Base-by-base conservation (phyloP, 2,888 invertebrate species). In the Acronicta aceris region DNA sequence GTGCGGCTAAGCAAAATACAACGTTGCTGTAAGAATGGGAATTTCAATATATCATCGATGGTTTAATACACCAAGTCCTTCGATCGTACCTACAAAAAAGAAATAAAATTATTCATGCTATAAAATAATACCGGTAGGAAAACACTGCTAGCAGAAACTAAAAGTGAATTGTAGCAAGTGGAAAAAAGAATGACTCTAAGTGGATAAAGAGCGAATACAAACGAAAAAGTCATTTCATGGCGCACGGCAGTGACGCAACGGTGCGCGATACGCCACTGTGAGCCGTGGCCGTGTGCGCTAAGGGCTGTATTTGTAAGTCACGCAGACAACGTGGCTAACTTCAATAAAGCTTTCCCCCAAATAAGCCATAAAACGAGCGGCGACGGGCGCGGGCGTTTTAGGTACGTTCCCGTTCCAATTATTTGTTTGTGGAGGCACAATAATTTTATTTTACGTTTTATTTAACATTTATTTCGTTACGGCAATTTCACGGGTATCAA, bases 381-480 rank as follows among this genome's bases (percentile, higher is more conserved):
- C 90, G 87, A 87, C 92, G 92, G 90, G 90, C 92, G 91, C 90
- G 87, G 86, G 87, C 87, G 86, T 84, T 85, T 83, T 84, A 81
- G 84, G 80, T 84, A 85, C 83, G 87, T 88, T 89, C 92, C 92
- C 90, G 89, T 90, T 90, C 91, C 93, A 93, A 94, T 94, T 93
- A 94, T 94, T 93, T 94, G 94, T 94, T 94, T 93, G 93, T 89
- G 93, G 92, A 93, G 91, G 93, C 92, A 90, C 91, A 92, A 93
- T 93, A 91, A 93, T 94, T 94, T 94, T 94, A 93, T 94, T 94
- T 93, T 93, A 92, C 94, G 93, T 94, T 94, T 94, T 94, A 94
- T 94, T 94, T 92, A 94, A 94, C 94, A 94, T 94, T 94, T 94
- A 94, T 94, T 92, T 90, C 94, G 94, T 93, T 94, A 93, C 93